A percentile compares a stretch with the other conserved stretches of the same genome.
These are phyloP conservation scores for Agrochola lota DNA, from an alignment of 2,888 invertebrate genomes.

Conservation along the genomic window DNA sequence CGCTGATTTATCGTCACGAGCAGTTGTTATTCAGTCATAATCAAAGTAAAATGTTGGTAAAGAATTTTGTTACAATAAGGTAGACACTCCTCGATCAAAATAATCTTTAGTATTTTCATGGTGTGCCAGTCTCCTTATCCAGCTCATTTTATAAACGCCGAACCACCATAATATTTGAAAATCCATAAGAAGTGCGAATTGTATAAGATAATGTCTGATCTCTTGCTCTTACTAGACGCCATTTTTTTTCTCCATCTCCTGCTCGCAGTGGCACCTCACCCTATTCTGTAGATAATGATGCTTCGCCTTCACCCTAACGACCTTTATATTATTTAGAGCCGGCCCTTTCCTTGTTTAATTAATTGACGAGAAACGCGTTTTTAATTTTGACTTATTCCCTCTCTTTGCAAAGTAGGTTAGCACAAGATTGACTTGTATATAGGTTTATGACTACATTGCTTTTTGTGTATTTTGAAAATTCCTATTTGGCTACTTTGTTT, in stretches of 20 bases:
- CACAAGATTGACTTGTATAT: slow-evolving; percentile 42
- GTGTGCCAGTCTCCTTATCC: no score
- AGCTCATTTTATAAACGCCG: no score
- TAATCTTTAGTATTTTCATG: no score
- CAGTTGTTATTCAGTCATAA: not conserved
- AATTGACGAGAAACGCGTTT: slow-evolving; percentile 85
- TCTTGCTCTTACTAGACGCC: not conserved
- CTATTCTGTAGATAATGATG: slow-evolving; percentile 84
- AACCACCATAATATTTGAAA: no score
- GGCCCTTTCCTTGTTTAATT: slow-evolving; percentile 87
- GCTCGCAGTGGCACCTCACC: slow-evolving; percentile 68
- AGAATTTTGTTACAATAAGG: no score
- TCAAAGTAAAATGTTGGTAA: no score
- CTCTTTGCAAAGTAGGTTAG: slow-evolving; percentile 62
- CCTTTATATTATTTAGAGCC: slow-evolving; percentile 87
- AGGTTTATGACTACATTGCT: slow-evolving; percentile 35
- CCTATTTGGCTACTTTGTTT: not conserved
- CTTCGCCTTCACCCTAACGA: slow-evolving; percentile 87
- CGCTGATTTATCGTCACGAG: not conserved
- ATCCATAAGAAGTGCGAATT: not conserved
- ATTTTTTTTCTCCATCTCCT: slow-evolving; percentile 28
- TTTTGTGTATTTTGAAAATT: not conserved
- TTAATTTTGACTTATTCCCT: slow-evolving; percentile 78
- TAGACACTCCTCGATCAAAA: no score
- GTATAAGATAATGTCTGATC: not conserved